Evolutionary conservation across 1,140 invertebrate genomes (phyloP).

Genomic region (Parapsyche elsis): DNA sequence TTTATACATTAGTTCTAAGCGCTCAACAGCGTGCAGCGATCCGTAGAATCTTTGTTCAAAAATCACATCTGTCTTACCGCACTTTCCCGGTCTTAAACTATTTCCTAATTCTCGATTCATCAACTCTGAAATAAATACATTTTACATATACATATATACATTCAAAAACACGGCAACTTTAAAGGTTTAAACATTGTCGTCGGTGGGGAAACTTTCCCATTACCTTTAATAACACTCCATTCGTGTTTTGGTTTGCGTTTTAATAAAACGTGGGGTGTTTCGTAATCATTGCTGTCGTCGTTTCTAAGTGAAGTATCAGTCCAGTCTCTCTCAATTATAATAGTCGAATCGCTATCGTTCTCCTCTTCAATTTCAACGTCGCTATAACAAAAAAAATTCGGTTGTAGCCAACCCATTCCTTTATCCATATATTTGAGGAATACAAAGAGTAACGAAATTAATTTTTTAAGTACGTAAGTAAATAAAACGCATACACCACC

Average conservation of each 20-base stretch:
- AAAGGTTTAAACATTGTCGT: too few relatives aligned
- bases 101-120: slow-evolving; percentile 72
- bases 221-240: slow-evolving; percentile 72
- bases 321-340: slow-evolving; percentile 53
- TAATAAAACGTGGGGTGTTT: slow-evolving; percentile 66
- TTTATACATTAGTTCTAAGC: slow-evolving; percentile 82
- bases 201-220: background rate
- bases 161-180: too few relatives aligned
- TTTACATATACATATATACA: too few relatives aligned
- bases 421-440: too few relatives aligned
- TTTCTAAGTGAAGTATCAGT: slow-evolving; percentile 59
- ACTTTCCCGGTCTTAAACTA: slow-evolving; percentile 64
- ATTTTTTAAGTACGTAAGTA: too few relatives aligned
- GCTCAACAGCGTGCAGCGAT: slow-evolving; percentile 84
- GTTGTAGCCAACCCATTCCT: too few relatives aligned
- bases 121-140: slow-evolving; percentile 64
- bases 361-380: slow-evolving; percentile 2
- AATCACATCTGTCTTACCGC: slow-evolving; percentile 66
- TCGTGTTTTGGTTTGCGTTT: slow-evolving; percentile 75
- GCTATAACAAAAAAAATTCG: slow-evolving; percentile 30
- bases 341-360: slow-evolving; percentile 45
- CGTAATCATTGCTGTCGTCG: slow-evolving; percentile 63
- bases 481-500: too few relatives aligned
- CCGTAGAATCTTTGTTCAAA: slow-evolving; percentile 82
- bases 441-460: too few relatives aligned